Conservation (phyloP, 1,140 invertebrate genomes). For the Caenorhabditis inopinata region DNA sequence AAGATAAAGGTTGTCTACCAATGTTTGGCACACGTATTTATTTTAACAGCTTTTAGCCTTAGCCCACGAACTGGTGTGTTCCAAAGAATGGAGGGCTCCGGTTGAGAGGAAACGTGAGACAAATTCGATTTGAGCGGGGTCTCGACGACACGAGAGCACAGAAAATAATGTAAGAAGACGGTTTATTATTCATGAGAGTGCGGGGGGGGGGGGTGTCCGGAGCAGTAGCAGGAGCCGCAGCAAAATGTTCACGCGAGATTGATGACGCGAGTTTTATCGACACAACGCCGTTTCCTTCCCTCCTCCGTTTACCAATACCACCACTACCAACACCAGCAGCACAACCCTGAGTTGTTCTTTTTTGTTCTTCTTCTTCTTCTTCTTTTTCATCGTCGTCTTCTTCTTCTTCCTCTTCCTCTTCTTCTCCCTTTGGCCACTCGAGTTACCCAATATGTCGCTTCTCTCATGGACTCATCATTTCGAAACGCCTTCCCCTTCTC, state of each 20-base stretch:
- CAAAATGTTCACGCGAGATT: conserved; percentile 4
- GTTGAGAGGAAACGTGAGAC: conserved; percentile 20
- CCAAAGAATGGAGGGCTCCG: not conserved
- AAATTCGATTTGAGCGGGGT: conserved; percentile 19
- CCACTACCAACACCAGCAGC: not conserved
- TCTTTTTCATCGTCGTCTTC: not conserved
- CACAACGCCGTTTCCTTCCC: not conserved
- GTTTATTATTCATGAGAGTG: conserved; percentile 23
- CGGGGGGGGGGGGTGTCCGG: not conserved
- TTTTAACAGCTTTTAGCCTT: no score
- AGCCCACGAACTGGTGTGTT: not conserved
- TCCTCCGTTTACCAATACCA: not conserved
- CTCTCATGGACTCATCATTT: conserved; percentile 32
- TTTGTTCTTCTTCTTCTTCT: not conserved
- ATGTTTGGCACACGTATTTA: no score
- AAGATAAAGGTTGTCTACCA: no score
- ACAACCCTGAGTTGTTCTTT: not conserved
- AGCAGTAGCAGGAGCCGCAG: not conserved
- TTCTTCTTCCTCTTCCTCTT: not conserved
- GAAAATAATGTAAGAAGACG: conserved; percentile 1
- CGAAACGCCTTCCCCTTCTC: conserved; percentile 17
- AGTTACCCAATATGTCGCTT: conserved; percentile 29
- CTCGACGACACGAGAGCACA: not conserved
- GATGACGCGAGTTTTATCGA: conserved; percentile 30
- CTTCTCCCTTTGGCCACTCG: not conserved